These are phyloP conservation scores for Leptodirus hochenwartii DNA, from an alignment of 2,888 invertebrate species.

Conservation along the genomic window DNA sequence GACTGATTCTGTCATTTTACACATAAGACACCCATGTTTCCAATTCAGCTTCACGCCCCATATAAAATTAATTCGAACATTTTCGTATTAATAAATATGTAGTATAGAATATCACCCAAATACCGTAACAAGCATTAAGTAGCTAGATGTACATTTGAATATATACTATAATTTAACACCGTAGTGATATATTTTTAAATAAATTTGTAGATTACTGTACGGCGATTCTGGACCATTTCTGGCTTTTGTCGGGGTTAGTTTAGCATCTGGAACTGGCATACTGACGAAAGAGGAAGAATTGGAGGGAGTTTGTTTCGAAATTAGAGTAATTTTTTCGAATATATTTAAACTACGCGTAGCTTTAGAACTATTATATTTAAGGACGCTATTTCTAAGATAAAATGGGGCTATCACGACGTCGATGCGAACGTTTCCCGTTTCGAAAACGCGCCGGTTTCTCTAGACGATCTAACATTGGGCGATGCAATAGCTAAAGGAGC, in stretches of 20 bases:
- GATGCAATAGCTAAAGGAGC: conserved; percentile 61
- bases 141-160: too few relatives aligned
- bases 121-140: too few relatives aligned
- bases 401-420: conserved; percentile 31
- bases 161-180: too few relatives aligned
- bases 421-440: conserved; percentile 27
- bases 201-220: conserved; percentile 33
- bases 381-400: conserved; percentile 39
- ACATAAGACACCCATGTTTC: too few relatives aligned
- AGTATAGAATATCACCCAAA: too few relatives aligned
- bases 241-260: conserved; percentile 51
- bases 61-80: too few relatives aligned
- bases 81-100: too few relatives aligned
- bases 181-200: too few relatives aligned
- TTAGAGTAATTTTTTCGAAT: conserved; percentile 33
- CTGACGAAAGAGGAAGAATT: conserved; percentile 59
- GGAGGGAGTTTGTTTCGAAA: conserved; percentile 62
- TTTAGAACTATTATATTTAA: conserved; percentile 16
- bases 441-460: conserved; percentile 28
- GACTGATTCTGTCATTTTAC: too few relatives aligned
- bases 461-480: conserved; percentile 47
- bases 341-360: neutral
- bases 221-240: conserved; percentile 58
- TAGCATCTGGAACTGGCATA: conserved; percentile 54
- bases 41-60: too few relatives aligned